Base-by-base conservation (phyloP, 2,888 invertebrate genomes). In the Lypha dubia region DNA sequence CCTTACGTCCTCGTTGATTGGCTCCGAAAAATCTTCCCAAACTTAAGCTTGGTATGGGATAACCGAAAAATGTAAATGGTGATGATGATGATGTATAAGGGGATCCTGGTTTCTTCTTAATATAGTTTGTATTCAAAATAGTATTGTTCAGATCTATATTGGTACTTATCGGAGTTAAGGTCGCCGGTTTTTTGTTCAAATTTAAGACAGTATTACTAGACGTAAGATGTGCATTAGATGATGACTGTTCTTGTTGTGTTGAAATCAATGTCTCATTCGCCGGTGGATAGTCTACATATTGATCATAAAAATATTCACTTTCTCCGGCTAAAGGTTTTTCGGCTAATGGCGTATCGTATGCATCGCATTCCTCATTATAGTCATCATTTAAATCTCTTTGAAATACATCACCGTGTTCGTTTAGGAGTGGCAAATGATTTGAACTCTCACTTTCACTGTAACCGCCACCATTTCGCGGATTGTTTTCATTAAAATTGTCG, bases 41-140 rank as follows among this genome's bases (percentile, higher is more conserved):
- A 87, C 95, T 95, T 62, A 97, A 91, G 49, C 94, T 93, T 1
- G 97, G 96, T 80, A 97, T 90, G 0, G 97, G 97, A 89, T 97
- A 95, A 0, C 97, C 97, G 88, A 97, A 97, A 89, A 97, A 96
- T 15, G 97, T 96, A 87, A 97, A 96, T 0, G 95, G 94, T 0
- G 94, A 93, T 0, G 88, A 86, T 1, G 88, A 86, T 1, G 88
- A 53, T 11, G 89, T 86, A 7, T 79, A 74, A 0, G 82, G 79
- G 0, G 76, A 22, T 0, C 60, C 20, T 1, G 91, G 91, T 11
- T 88, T 89, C 32, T 89, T 89, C 84, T 93, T 92, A 13, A 91
- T 89, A 85, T 90, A 89, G 62, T 93, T 90, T 20, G 91, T 92
- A 86, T 93, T 93, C 68, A 93, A 92, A 20, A 92, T 68, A 0